A percentile compares a stretch with the other conserved stretches of the same genome.
Conservation (phyloP, 2,888 invertebrate genomes). For the Oligia strigilis region DNA sequence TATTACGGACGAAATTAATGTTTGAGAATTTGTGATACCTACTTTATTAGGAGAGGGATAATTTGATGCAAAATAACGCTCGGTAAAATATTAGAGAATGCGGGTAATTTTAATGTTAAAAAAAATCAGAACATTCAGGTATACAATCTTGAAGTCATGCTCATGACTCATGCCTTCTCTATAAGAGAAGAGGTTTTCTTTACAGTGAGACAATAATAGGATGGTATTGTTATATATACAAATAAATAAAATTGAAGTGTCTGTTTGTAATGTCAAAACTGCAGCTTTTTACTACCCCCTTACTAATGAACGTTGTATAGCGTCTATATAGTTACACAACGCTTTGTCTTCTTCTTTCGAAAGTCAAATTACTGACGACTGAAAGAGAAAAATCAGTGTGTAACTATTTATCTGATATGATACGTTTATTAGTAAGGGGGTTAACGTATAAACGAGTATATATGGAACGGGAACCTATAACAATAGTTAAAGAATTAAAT, state of each 20-base stretch:
- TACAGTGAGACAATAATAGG: background rate
- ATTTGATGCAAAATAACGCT: background rate
- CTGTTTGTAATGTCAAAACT: too few relatives aligned
- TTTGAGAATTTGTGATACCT: background rate
- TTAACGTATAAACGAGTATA: too few relatives aligned
- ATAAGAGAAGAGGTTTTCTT: background rate
- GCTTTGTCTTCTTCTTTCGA: too few relatives aligned
- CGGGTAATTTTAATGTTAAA: background rate
- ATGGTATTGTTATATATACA: background rate
- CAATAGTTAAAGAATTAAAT: background rate
- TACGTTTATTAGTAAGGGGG: too few relatives aligned
- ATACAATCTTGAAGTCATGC: background rate
- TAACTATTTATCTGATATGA: too few relatives aligned
- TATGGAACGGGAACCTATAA: background rate
- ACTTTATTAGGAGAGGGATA: conserved; percentile 22
- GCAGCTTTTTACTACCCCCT: too few relatives aligned
- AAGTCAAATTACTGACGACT: too few relatives aligned
- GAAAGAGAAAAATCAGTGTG: too few relatives aligned
- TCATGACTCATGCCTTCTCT: background rate
- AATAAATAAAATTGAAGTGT: too few relatives aligned
- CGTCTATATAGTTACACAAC: too few relatives aligned
- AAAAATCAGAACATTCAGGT: background rate
- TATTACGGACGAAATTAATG: conserved; percentile 38
- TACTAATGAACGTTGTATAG: too few relatives aligned
- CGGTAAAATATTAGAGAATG: background rate